Percentiles rank a stretch among this genome's conserved stretches.
Conservation (phyloP, 2,797 vertebrate species). For the Sternarchorhynchus goeldii region DNA sequence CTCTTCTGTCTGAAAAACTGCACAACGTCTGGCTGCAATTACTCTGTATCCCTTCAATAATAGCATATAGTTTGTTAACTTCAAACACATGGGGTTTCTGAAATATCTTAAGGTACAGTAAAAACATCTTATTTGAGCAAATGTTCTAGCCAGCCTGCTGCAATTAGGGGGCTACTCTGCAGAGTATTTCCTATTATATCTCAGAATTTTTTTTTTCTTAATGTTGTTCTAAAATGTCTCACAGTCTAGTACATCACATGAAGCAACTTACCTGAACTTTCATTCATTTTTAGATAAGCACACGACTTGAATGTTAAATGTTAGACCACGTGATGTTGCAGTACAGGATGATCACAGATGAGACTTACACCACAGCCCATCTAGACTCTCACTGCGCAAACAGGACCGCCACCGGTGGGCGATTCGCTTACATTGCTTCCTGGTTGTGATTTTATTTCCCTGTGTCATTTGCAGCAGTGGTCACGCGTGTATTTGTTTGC, state of each 20-base stretch:
- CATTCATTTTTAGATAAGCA: neutral
- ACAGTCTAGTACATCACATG: neutral
- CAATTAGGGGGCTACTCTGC: neutral
- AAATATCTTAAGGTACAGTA: slow-evolving; percentile 10
- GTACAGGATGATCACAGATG: neutral
- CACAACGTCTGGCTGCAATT: slow-evolving; percentile 21
- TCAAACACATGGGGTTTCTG: neutral
- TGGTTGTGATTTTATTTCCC: slow-evolving; percentile 26
- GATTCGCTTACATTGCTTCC: neutral
- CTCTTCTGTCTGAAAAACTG: slow-evolving; percentile 25
- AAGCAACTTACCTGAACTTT: neutral
- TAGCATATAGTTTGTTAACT: slow-evolving; percentile 18
- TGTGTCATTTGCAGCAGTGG: slow-evolving; percentile 28
- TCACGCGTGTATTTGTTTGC: slow-evolving; percentile 38
- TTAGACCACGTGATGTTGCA: neutral
- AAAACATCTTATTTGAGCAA: slow-evolving; percentile 12
- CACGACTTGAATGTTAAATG: slow-evolving; percentile 1
- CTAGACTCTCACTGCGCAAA: neutral
- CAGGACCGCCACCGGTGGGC: neutral
- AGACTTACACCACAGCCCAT: neutral
- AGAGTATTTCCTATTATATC: neutral
- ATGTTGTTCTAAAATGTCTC: slow-evolving; percentile 6
- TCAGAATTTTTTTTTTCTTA: neutral
- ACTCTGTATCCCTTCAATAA: slow-evolving; percentile 25
- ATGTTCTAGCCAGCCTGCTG: slow-evolving; percentile 3